Evolutionary conservation across 37 sponge, comb jelly and placozoan species (phyloP).

Genomic region (Ephydatia muelleri): DNA sequence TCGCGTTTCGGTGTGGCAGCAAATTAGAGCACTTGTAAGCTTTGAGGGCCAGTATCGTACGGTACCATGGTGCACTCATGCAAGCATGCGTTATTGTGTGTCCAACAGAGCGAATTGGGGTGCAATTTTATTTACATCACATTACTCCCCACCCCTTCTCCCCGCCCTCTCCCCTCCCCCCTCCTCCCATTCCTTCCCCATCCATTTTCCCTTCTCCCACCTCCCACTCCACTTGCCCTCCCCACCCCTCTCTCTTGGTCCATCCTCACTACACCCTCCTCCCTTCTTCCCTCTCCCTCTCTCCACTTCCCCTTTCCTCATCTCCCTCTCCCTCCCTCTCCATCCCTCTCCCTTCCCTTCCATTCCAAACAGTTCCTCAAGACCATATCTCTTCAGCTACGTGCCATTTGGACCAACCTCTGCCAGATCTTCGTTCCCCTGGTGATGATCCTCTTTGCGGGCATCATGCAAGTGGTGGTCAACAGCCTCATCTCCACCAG

Average conservation of each 20-base stretch:
- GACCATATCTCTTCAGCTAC: slow-evolving; percentile 62
- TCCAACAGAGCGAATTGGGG: no score
- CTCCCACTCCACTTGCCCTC: no score
- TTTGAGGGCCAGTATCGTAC: no score
- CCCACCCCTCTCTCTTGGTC: no score
- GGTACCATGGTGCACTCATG: no score
- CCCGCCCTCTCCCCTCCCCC: background rate
- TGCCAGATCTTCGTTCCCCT: slow-evolving; percentile 78
- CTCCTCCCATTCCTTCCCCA: no score
- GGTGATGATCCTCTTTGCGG: slow-evolving; percentile 62
- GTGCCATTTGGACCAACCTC: slow-evolving; percentile 51
- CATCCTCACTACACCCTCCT: no score
- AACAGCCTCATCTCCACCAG: slow-evolving; percentile 36
- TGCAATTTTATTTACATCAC: no score
- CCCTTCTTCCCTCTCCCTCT: no score
- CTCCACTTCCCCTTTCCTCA: background rate
- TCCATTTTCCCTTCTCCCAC: background rate
- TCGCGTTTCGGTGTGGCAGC: slow-evolving; percentile 38
- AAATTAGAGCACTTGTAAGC: slow-evolving; percentile 64
- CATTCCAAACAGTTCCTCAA: slow-evolving; percentile 58
- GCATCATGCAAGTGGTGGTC: slow-evolving; percentile 72
- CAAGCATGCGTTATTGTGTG: no score
- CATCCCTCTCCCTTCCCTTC: background rate
- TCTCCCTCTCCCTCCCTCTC: background rate
- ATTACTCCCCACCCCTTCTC: background rate